Base-by-base conservation (phyloP, 1,140 invertebrate species). In the Leptinotarsa undecemlineata region DNA sequence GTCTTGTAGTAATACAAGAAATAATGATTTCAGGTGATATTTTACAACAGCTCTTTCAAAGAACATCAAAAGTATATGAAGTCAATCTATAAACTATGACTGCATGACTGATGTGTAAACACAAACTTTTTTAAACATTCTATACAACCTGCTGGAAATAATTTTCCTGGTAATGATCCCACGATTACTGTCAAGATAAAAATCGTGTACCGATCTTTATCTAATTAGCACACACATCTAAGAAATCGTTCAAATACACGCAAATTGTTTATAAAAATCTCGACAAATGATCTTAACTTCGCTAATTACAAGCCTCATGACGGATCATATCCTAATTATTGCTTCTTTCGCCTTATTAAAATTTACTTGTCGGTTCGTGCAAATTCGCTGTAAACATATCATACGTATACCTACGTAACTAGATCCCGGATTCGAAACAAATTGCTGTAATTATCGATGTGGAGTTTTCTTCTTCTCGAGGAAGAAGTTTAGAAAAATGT, bases 361-460 rank as follows among this genome's bases (percentile, higher is more conserved):
- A 57, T 57, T 17, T 57, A 57, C 51, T 57, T 42, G 51, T 17
- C 51, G 51, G 33, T 57, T 57, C 51, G 51, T 57, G 51, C 51
- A 57, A 19, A 57, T 57, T 57, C 51, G 4, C 51, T 17, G 15
- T 17, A n/a, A 57, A 57, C 51, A 57, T 57, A 19, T 57, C n/a
- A 14, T 57, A 19, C 51, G n/a, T 57, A 19, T 57, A 33, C 26
- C 26, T 33, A 19, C n/a, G 17, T 57, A 57, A 57, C 51, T 19
- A 57, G 51, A 67, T 23, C 64, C 42, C 26, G 21, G 42, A 67
- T 67, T 67, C 64, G 26, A 57, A 15, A 19, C 20, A 21, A 67
- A 67, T 67, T 67, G 64, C 64, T 26, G 42, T 67, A 67, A 67
- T 67, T 67, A 67, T 67, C 64, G 64, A 70, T 48, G 51, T 70